phyloP scores from a whole-genome alignment of 53 echinoderm and acorn worm genomes.

The Mesocentrotus franciscanus region DNA sequence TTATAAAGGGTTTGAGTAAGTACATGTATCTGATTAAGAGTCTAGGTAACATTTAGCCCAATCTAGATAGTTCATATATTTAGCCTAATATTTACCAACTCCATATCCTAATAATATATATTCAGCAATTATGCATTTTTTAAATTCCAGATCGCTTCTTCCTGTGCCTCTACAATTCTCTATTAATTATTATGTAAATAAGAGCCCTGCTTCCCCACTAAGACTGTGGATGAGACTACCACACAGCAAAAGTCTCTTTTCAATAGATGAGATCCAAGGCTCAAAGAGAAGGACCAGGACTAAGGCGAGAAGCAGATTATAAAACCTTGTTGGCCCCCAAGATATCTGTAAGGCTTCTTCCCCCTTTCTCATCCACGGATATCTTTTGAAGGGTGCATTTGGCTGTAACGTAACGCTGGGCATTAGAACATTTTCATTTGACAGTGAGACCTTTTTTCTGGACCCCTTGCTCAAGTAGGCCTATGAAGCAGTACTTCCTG shows the following conservation, averaged over 20 bases:
- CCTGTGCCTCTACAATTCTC: too few species aligned
- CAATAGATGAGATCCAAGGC: background rate
- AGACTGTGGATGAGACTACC: too few species aligned
- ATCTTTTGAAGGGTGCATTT: background rate
- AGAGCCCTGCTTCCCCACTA: too few species aligned
- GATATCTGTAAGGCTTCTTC: background rate
- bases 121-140: too few species aligned
- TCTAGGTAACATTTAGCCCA: too few species aligned
- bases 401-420: background rate
- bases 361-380: background rate
- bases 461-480: background rate
- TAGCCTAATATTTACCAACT: too few species aligned
- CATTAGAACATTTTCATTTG: background rate
- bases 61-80: too few species aligned
- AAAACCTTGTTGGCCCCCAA: constrained; percentile 44
- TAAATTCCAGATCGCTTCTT: too few species aligned
- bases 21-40: too few species aligned
- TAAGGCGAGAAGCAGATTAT: background rate
- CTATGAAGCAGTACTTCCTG: background rate
- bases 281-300: background rate
- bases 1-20: too few species aligned
- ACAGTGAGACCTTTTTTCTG: background rate
- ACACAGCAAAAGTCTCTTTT: background rate
- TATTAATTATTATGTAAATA: too few species aligned
- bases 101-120: too few species aligned